phyloP scores from a whole-genome alignment of 1,140 invertebrate species.

The Drosophila subpulchrella region DNA sequence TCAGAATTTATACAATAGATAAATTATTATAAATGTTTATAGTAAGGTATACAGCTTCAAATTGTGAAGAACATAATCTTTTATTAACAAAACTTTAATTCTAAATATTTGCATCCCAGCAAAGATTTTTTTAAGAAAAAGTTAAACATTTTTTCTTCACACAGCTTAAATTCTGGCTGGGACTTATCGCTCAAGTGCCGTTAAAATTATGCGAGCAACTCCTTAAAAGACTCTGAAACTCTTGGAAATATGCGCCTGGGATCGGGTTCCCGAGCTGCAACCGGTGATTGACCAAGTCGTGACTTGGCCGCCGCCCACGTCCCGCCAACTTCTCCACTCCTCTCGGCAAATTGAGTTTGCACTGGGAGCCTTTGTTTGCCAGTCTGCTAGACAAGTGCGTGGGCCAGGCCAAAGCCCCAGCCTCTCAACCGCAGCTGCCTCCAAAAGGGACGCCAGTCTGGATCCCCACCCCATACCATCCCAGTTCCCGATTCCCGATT shows the following conservation, averaged over 20 bases:
- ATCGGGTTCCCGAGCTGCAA: neutral
- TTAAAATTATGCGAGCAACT: slow-evolving; percentile 29
- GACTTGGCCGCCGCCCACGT: slow-evolving; percentile 36
- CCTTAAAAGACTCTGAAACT: slow-evolving; percentile 3
- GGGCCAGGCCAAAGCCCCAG: slow-evolving; percentile 31
- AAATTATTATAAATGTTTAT: too few relatives aligned
- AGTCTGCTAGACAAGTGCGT: slow-evolving; percentile 69
- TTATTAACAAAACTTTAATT: too few relatives aligned
- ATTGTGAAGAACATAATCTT: too few relatives aligned
- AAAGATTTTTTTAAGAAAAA: neutral
- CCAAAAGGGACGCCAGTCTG: slow-evolving; percentile 47
- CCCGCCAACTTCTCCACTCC: slow-evolving; percentile 27
- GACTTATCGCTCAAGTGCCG: slow-evolving; percentile 18
- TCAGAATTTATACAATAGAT: too few relatives aligned
- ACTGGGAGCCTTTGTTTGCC: slow-evolving; percentile 45
- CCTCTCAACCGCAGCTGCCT: slow-evolving; percentile 46
- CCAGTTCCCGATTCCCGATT: neutral
- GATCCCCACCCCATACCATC: slow-evolving; percentile 1
- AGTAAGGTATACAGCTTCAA: too few relatives aligned
- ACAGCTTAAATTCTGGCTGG: neutral
- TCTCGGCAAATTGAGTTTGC: slow-evolving; percentile 64
- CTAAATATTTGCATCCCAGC: too few relatives aligned
- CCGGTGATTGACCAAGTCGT: slow-evolving; percentile 49
- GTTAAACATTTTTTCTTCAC: neutral
- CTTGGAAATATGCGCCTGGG: slow-evolving; percentile 2